Conservation (phyloP, 2,888 invertebrate species). For the Orgyia antiqua region DNA sequence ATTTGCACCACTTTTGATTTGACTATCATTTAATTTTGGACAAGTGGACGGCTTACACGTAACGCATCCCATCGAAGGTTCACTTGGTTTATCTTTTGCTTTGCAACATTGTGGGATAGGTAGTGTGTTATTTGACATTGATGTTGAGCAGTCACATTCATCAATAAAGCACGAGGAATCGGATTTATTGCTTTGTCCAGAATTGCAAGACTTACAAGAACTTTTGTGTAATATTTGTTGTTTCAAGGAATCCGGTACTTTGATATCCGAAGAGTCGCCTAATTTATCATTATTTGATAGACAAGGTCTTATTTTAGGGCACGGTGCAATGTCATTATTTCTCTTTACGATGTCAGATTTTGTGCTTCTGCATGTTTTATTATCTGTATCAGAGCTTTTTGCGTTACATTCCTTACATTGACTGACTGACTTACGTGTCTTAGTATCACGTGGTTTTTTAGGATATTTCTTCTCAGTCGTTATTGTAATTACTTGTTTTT, state of each 20-base stretch:
- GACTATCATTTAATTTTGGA: no score
- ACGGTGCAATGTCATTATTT: neutral
- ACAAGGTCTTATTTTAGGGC: conserved; percentile 1
- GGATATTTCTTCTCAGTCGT: conserved; percentile 33
- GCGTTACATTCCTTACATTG: no score
- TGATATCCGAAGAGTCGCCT: no score
- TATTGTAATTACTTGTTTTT: conserved; percentile 38
- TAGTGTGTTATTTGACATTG: neutral
- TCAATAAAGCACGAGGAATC: neutral
- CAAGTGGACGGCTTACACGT: no score
- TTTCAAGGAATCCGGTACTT: neutral
- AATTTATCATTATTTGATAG: conserved; percentile 1
- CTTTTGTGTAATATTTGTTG: neutral
- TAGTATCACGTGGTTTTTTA: neutral
- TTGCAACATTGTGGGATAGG: no score
- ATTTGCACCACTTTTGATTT: no score
- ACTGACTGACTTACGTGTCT: no score
- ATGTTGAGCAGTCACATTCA: conserved; percentile 5
- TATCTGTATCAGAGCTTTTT: no score
- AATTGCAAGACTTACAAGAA: neutral
- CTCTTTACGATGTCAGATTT: neutral
- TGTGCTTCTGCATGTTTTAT: neutral
- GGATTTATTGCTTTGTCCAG: neutral
- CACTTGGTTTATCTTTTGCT: no score
- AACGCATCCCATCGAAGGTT: no score